Evolutionary conservation across 2,113 vertebrate genomes (phyloP).

Genomic region (Bubo bubo): DNA sequence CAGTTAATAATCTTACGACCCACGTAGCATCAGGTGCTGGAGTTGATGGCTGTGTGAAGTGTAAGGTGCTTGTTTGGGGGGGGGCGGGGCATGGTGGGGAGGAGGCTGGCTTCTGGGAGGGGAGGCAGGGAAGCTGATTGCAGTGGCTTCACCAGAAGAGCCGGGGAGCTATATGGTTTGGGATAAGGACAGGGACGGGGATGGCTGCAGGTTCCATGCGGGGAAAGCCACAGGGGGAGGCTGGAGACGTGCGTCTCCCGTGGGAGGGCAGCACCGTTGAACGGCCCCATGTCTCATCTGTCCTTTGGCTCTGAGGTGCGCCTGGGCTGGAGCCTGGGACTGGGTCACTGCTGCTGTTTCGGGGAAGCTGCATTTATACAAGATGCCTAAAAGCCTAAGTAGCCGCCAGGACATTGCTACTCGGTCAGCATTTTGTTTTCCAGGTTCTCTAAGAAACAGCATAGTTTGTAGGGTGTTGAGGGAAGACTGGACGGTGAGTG

Average conservation of each 20-base stretch:
- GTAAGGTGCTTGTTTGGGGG: not conserved
- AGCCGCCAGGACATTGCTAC: not conserved
- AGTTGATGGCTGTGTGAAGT: not conserved
- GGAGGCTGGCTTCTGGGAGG: not conserved
- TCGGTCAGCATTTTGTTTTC: not conserved
- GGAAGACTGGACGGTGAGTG: not conserved
- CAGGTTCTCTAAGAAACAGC: not conserved
- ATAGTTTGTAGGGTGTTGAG: not conserved
- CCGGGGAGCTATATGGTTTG: not conserved
- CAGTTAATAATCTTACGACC: fast-evolving
- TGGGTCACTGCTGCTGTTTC: fast-evolving
- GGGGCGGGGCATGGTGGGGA: fast-evolving
- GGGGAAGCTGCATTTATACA: not conserved
- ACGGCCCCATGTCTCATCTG: fast-evolving
- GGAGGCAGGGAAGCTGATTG: not conserved
- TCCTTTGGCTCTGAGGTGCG: fast-evolving
- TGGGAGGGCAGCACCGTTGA: not conserved
- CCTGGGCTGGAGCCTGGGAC: not conserved
- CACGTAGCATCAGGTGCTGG: fast-evolving
- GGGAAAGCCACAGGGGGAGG: fast-evolving
- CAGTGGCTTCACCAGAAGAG: not conserved
- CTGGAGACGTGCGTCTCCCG: fast-evolving
- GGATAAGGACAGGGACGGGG: not conserved
- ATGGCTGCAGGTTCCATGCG: not conserved
- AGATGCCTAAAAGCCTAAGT: not conserved